Evolutionary conservation across 2,113 vertebrate genomes (phyloP).

Genomic region (Platycercus adscitus): DNA sequence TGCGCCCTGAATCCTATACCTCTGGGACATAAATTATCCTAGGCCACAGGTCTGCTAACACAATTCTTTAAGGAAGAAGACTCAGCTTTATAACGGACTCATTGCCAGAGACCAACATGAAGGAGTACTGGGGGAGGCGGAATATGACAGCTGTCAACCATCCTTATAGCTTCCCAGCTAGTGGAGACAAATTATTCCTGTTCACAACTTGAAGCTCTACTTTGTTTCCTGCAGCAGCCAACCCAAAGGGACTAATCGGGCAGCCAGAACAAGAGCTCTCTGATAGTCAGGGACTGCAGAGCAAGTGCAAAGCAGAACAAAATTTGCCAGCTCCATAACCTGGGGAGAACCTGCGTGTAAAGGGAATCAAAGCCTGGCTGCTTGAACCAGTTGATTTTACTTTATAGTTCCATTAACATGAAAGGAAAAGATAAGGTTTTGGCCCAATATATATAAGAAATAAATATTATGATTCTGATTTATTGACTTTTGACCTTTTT

Average conservation of each 20-base stretch:
- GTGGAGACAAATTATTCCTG: not conserved
- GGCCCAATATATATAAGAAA: not conserved
- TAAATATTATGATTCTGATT: not conserved
- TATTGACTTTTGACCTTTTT: not conserved
- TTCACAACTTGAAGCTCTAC: not conserved
- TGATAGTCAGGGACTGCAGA: not conserved
- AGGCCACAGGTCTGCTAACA: not conserved
- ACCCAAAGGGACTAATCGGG: not conserved
- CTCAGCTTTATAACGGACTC: not conserved
- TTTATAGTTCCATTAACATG: not conserved
- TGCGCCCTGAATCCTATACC: not conserved
- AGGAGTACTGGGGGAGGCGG: not conserved
- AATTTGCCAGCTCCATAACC: not conserved
- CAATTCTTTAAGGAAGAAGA: not conserved
- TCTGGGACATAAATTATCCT: not conserved
- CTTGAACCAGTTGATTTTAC: not conserved
- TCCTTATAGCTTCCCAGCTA: not conserved
- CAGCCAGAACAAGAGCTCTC: not conserved
- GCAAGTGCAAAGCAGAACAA: not conserved
- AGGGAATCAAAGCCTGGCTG: not conserved
- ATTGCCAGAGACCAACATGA: not conserved
- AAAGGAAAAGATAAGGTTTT: not conserved
- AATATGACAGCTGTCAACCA: not conserved
- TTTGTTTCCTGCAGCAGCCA: not conserved
- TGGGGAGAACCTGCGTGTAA: not conserved